These are phyloP conservation scores for Cynopterus brachyotis DNA, from an alignment of 2,113 vertebrate genomes.

Conservation along the genomic window DNA sequence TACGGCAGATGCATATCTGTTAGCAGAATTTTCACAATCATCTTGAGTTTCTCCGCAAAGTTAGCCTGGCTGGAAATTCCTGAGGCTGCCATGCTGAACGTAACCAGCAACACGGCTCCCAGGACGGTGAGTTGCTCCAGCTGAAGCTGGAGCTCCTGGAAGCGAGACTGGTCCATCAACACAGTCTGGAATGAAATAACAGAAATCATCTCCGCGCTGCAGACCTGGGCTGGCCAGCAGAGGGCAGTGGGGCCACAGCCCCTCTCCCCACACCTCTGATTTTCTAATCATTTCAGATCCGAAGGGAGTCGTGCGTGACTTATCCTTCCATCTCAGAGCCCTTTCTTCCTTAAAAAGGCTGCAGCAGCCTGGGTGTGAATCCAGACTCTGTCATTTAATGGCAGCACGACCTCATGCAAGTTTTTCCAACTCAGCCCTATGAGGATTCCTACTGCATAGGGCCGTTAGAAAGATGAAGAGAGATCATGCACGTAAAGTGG, in stretches of 20 bases:
- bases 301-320: background rate
- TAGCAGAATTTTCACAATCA: conserved; percentile 87
- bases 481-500: background rate
- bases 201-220: background rate
- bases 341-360: background rate
- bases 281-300: background rate
- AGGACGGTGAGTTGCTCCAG: conserved; percentile 86
- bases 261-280: background rate
- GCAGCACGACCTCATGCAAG: background rate
- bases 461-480: background rate
- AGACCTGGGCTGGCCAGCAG: background rate
- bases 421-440: background rate
- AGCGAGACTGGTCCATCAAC: conserved; percentile 94
- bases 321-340: background rate
- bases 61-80: conserved; percentile 87
- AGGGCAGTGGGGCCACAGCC: background rate
- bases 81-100: conserved; percentile 88
- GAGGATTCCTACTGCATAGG: background rate
- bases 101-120: conserved; percentile 91
- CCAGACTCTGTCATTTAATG: background rate
- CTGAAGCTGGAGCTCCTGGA: conserved; percentile 93
- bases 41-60: conserved; percentile 91
- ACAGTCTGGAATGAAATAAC: conserved; percentile 85
- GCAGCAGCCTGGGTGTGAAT: background rate
- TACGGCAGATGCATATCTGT: conserved; percentile 89